Conservation (phyloP, 1,140 invertebrate species). For the Anoplophora glabripennis region DNA sequence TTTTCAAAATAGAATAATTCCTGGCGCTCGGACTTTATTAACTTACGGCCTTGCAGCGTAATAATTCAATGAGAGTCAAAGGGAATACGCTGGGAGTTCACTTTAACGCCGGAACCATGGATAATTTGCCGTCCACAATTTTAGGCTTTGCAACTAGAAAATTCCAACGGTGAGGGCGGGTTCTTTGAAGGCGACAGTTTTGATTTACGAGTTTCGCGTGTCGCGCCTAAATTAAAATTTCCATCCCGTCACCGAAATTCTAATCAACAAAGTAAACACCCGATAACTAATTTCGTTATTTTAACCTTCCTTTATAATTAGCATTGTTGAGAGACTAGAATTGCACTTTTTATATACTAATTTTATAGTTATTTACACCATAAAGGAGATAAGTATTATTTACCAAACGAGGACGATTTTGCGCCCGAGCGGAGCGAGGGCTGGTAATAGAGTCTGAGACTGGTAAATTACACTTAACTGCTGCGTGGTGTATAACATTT, state of each 20-base stretch:
- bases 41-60: no score
- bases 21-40: no score
- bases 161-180: conserved; percentile 19
- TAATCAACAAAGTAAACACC: conserved; percentile 4
- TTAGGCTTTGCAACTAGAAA: conserved; percentile 34
- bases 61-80: conserved; percentile 6
- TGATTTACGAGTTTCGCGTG: conserved; percentile 27
- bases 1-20: background rate
- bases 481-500: no score
- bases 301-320: no score
- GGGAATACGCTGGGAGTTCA: conserved; percentile 12
- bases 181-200: conserved; percentile 29
- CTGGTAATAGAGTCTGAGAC: no score
- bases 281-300: conserved; percentile 1
- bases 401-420: no score
- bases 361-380: no score
- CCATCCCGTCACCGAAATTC: conserved; percentile 3
- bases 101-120: conserved; percentile 29
- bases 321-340: no score
- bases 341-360: no score
- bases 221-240: conserved; percentile 16
- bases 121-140: conserved; percentile 35
- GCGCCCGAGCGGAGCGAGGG: no score
- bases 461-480: no score
- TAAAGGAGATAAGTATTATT: no score